phyloP scores from a whole-genome alignment of 2,888 invertebrate genomes.

The Unio delphinus region DNA sequence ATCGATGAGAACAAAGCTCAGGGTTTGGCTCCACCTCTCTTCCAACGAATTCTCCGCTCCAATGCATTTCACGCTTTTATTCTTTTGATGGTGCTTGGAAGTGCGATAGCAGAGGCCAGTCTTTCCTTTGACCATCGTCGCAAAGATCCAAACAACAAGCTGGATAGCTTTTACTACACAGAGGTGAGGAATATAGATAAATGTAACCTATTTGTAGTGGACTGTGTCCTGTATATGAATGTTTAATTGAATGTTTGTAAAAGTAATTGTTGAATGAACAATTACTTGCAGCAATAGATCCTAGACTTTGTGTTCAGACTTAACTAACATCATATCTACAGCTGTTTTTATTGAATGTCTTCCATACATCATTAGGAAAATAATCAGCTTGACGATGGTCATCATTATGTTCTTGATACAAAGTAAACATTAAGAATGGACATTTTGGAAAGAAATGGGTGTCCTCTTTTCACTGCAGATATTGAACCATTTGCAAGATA shows the following conservation, averaged over 20 bases:
- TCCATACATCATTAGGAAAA: too few relatives aligned
- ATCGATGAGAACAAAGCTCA: constrained; percentile 97
- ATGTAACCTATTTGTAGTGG: neutral
- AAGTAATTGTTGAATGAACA: neutral
- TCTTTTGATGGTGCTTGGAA: constrained; percentile 94
- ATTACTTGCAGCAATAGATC: too few relatives aligned
- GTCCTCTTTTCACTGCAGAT: too few relatives aligned
- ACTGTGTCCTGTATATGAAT: neutral
- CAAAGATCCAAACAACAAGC: constrained; percentile 82
- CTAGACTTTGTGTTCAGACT: too few relatives aligned
- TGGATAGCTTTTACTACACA: constrained; percentile 85
- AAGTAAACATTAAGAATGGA: too few relatives aligned
- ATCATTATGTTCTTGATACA: too few relatives aligned
- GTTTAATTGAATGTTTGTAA: constrained; percentile 1
- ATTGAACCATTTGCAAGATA: too few relatives aligned
- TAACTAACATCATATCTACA: too few relatives aligned
- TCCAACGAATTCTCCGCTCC: constrained; percentile 79
- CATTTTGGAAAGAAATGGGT: too few relatives aligned
- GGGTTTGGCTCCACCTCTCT: constrained; percentile 68
- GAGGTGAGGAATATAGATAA: constrained; percentile 76
- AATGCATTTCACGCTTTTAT: constrained; percentile 93
- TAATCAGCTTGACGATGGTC: too few relatives aligned
- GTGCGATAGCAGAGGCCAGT: constrained; percentile 95
- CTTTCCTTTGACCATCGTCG: constrained; percentile 76
- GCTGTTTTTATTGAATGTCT: too few relatives aligned